Conservation (phyloP, 2,113 vertebrate genomes). For the Myrmophylax atrothorax region DNA sequence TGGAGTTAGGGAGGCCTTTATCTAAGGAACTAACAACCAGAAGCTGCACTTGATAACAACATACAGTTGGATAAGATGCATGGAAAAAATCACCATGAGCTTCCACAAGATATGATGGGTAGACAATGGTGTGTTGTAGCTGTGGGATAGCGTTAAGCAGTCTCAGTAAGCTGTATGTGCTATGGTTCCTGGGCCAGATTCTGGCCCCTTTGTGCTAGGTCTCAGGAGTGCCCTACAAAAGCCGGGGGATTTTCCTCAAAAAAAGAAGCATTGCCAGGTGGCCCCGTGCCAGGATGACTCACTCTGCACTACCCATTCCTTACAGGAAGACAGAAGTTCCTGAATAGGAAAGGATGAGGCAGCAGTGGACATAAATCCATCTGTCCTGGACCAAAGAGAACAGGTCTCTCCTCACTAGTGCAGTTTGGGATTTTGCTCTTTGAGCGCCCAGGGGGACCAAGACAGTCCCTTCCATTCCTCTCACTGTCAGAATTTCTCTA, state of each 20-base stretch:
- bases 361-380: constrained; percentile 3
- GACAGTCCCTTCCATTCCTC: background rate
- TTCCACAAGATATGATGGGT: constrained; percentile 54
- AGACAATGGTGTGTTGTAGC: constrained; percentile 52
- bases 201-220: constrained; percentile 40
- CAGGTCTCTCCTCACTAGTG: background rate
- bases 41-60: constrained; percentile 58
- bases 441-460: background rate
- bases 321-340: constrained; percentile 65
- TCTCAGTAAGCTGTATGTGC: background rate
- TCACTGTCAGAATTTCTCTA: background rate
- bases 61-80: constrained; percentile 51
- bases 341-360: constrained; percentile 54
- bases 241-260: background rate
- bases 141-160: constrained; percentile 20
- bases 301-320: constrained; percentile 16
- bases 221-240: constrained; percentile 39
- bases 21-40: constrained; percentile 67
- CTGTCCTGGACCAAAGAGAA: background rate
- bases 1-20: constrained; percentile 46
- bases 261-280: constrained; percentile 44
- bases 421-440: background rate
- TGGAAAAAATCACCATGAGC: constrained; percentile 64
- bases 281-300: constrained; percentile 30
- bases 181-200: background rate